Percentiles rank a stretch among this genome's conserved stretches.
phyloP scores from a whole-genome alignment of 2,888 invertebrate species.

The Aphrophora alni region DNA sequence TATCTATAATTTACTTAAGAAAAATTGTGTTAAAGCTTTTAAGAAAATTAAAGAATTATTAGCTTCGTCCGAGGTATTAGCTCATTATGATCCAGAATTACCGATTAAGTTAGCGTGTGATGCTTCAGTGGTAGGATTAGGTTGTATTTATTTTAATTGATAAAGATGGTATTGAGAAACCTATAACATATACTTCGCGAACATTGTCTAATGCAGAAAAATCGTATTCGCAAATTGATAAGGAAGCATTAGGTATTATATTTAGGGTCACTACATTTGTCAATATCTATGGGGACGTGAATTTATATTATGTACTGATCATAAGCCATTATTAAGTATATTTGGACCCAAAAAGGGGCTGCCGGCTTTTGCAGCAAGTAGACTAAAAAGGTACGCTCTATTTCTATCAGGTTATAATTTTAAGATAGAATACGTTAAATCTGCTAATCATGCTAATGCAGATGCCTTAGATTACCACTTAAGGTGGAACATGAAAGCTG shows the following conservation, averaged over 20 bases:
- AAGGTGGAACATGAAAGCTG: background rate
- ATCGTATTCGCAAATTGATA: background rate
- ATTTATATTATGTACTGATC: no score
- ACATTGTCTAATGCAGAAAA: no score
- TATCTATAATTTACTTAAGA: slow-evolving; percentile 23
- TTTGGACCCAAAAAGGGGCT: no score
- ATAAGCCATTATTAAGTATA: no score
- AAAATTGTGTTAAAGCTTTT: background rate
- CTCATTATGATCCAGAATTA: no score
- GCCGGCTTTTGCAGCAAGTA: no score
- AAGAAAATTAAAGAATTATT: background rate
- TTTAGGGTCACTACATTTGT: no score
- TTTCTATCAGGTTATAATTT: no score
- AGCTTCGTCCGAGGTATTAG: background rate
- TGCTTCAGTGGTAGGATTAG: background rate
- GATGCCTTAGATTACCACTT: background rate
- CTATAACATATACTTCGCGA: no score
- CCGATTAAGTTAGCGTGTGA: background rate
- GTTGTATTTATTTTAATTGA: background rate
- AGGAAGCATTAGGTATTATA: no score
- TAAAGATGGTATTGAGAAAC: slow-evolving; percentile 6
- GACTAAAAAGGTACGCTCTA: background rate
- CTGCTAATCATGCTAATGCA: no score
- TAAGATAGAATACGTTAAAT: background rate
- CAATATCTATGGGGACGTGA: no score